phyloP scores from a whole-genome alignment of 2,888 invertebrate genomes.

The Peribatodes rhomboidaria region DNA sequence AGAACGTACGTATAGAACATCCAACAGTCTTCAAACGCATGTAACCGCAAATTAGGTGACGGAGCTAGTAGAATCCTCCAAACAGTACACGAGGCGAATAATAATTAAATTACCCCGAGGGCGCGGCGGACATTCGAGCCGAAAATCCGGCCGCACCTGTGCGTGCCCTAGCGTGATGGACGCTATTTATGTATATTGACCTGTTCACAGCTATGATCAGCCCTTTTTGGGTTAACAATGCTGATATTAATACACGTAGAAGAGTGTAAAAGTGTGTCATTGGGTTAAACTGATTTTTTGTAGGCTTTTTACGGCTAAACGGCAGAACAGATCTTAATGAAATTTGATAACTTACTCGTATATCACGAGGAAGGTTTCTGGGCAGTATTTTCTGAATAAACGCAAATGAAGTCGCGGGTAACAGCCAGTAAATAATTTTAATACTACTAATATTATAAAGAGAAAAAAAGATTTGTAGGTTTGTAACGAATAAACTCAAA shows the following conservation, averaged over 20 bases:
- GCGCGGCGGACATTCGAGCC: conserved; percentile 23
- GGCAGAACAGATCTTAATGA: too few relatives aligned
- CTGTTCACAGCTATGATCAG: neutral
- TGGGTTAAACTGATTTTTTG: neutral
- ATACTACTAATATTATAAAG: too few relatives aligned
- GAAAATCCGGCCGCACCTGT: conserved; percentile 11
- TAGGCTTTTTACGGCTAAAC: too few relatives aligned
- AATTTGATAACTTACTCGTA: too few relatives aligned
- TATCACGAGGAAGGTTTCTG: too few relatives aligned
- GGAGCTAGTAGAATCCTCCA: conserved; percentile 4
- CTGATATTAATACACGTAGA: neutral
- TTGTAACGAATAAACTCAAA: too few relatives aligned
- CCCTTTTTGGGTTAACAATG: conserved; percentile 15
- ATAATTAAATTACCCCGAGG: conserved; percentile 30
- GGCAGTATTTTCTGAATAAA: too few relatives aligned
- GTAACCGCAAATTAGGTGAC: conserved; percentile 3
- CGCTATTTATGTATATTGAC: conserved; percentile 21
- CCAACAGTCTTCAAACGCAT: neutral
- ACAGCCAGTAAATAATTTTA: too few relatives aligned
- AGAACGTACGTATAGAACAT: too few relatives aligned
- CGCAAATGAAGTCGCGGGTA: too few relatives aligned
- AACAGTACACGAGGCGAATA: conserved; percentile 18
- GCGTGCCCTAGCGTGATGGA: conserved; percentile 17
- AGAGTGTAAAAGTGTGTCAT: neutral
- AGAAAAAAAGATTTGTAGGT: too few relatives aligned